Evolutionary conservation across 2,113 vertebrate genomes (phyloP), one percentile per base, ranked within the genome.

Genomic region (Neolamprologus sp.): DNA sequence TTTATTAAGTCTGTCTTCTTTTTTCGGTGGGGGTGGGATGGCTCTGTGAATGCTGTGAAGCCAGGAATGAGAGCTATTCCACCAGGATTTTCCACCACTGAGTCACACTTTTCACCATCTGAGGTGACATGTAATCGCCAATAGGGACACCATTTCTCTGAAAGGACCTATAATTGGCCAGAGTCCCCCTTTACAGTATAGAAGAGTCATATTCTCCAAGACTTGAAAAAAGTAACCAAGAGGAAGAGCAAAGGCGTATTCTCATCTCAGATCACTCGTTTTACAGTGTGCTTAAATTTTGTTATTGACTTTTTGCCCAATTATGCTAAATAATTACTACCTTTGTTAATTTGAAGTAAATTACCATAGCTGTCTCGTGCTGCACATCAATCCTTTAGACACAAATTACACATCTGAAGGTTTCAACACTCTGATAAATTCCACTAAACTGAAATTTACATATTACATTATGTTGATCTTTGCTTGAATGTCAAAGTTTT

Each of bases 1-100:
- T 47, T 73, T 75, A 45, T 75, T 28, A 75, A 75, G 42, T 49
- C 16, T 75, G 42, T 75, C 40, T 75, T 75, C 40, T 75, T 47
- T 73, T 26, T 28, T 73, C 1, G 9, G 9, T 75, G 40, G 40
- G 21, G 13, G 21, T 45, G 4, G 37, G 65, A 45, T 42, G 65
- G 21, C 37, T 42, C 65, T 73, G 37, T 26, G 65, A 73, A 73
- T 5, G 65, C 65, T 42, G 60, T 65, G 60, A 26, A 26, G 37
- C 65, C 37, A 26, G 13, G 5, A 73, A 73, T 45, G 21, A 45
- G 13, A 73, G 37, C 65, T 73, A 73, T 73, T 73, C 37, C 65
- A 45, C 3, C 13, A 42, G 37, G 65, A 71, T 71, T 71, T 71
- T 71, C 37, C 65, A 73, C 37, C 21, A 17, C 37, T 45, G 37